Evolutionary conservation across 2,888 invertebrate species (phyloP), one percentile per base, ranked within the genome.

Genomic region (Phaedon cochleariae): DNA sequence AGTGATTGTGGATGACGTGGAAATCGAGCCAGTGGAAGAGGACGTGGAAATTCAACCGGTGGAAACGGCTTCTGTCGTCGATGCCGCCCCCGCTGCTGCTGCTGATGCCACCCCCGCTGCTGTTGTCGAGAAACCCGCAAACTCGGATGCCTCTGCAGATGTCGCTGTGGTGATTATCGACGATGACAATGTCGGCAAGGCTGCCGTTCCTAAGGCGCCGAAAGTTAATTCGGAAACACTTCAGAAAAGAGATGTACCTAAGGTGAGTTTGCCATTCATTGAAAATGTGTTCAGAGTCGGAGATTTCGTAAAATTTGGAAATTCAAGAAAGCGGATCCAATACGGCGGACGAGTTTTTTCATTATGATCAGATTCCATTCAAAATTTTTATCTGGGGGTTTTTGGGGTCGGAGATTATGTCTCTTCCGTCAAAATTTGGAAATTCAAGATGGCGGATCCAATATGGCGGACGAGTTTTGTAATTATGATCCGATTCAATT

Each of bases 101-200:
- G 17, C 31, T 12, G 58, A 49, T n/a, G 55, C 20, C 6, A 64
- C 58, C 18, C 26, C 6, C 6, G 41, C 15, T 41, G 41, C 15
- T 2, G 41, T 4, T 1, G 15, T 10, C 41, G 6, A n/a, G 41
- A 21, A 29, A 15, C 59, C 45, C 10, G 46, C 55, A 31, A 34
- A 17, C 17, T 37, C 10, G 29, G 37, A 34, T 10, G 10, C 31
- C 31, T 34, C 10, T 10, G 41, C 34, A 26, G 34, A 6, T 12
- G 34, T 2, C 15, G 52, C 68, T 6, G 69, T 71, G 0, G 67
- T 71, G 1, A 67, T 71, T 1, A 34, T 71, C 10, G 71, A 71
- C 46, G 70, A 70, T 41, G 53, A 53, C 15, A 21, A 21, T 2
- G 17, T 17, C 53, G 15, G 31, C 29, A 29, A 53, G 31, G 18